phyloP scores from a whole-genome alignment of 2,797 vertebrate genomes.

The Melanotaenia nigrans region DNA sequence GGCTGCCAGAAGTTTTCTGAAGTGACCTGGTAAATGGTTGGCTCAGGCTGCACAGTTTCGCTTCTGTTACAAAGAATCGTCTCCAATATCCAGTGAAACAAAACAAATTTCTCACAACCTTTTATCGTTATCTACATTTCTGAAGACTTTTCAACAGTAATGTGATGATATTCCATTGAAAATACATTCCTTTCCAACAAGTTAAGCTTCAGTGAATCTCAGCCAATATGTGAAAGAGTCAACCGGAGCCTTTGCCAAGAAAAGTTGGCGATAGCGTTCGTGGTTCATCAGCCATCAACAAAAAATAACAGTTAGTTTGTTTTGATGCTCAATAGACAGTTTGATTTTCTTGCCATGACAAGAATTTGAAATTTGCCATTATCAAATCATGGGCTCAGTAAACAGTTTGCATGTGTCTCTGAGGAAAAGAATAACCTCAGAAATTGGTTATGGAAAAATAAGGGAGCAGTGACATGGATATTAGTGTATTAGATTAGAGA shows the following conservation, averaged over 20 bases:
- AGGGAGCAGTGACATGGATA: neutral
- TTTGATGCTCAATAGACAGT: conserved; percentile 18
- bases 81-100: neutral
- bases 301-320: conserved; percentile 24
- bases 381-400: neutral
- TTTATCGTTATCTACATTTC: neutral
- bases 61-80: conserved; percentile 6
- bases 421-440: neutral
- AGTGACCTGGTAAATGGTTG: conserved; percentile 29
- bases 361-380: conserved; percentile 7
- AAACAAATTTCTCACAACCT: conserved; percentile 4
- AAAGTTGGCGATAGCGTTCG: conserved; percentile 31
- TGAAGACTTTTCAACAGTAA: conserved; percentile 11
- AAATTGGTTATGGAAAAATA: neutral
- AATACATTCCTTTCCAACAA: conserved; percentile 41
- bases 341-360: conserved; percentile 28
- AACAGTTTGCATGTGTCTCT: conserved; percentile 1
- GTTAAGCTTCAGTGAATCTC: conserved; percentile 24
- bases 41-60: conserved; percentile 1
- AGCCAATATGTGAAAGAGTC: conserved; percentile 37
- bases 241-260: conserved; percentile 31
- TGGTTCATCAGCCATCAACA: conserved; percentile 28
- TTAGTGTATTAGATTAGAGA: neutral
- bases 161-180: conserved; percentile 24
- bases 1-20: conserved; percentile 34